Percentiles rank a stretch among this genome's conserved stretches.
Conservation (phyloP, 2,797 vertebrate species). For the Malacoraja senta region DNA sequence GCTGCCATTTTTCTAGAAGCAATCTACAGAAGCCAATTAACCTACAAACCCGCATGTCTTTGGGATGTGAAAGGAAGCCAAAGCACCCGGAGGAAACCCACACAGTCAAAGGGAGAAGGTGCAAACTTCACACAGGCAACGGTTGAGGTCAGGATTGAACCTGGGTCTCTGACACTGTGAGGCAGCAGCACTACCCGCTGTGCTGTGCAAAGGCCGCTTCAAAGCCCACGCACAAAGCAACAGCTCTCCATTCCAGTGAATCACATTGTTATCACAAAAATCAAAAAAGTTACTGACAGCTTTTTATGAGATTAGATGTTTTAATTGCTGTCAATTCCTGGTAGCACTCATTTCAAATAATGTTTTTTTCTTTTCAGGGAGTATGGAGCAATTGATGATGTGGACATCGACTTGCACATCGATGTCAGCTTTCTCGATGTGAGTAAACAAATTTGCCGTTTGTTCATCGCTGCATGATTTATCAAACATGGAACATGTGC, state of each 20-base stretch:
- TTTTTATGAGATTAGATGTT: neutral
- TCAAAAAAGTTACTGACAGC: neutral
- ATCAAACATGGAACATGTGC: neutral
- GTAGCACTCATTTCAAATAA: neutral
- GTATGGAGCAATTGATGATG: constrained; percentile 87
- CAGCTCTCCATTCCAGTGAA: neutral
- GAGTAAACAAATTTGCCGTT: constrained; percentile 55
- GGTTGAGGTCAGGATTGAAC: no score
- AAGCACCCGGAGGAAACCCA: no score
- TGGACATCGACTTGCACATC: constrained; percentile 82
- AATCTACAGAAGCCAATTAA: no score
- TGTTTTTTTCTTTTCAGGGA: constrained; percentile 65
- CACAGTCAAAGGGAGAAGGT: no score
- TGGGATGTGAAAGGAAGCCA: no score
- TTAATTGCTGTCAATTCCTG: neutral
- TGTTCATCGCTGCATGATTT: neutral
- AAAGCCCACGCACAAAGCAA: neutral
- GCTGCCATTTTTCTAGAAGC: neutral
- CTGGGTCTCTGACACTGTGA: no score
- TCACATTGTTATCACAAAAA: neutral
- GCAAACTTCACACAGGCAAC: no score
- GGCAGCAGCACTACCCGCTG: no score
- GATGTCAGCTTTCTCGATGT: constrained; percentile 87
- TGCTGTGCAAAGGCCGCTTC: neutral
- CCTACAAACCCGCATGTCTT: no score